Evolutionary conservation across 2,113 vertebrate species (phyloP).

Genomic region (Acrocephalus arundinaceus): DNA sequence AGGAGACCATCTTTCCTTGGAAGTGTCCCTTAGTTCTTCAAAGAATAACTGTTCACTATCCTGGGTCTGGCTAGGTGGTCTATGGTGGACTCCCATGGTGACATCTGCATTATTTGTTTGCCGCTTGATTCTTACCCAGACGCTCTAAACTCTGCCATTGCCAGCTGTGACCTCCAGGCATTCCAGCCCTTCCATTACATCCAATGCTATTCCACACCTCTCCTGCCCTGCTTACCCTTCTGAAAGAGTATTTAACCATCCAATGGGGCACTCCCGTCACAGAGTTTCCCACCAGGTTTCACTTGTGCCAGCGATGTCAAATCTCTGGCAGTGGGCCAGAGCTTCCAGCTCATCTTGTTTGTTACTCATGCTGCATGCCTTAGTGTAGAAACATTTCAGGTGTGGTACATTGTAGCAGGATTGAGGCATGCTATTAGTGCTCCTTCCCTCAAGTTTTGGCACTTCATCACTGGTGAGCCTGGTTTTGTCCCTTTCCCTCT

Average conservation of each 20-base stretch:
- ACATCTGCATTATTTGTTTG: not conserved
- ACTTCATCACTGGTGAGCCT: not conserved
- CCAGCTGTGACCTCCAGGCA: not conserved
- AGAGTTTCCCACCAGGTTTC: not conserved
- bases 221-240: not conserved
- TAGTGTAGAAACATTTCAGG: not conserved
- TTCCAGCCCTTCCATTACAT: not conserved
- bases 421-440: not conserved
- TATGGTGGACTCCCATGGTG: not conserved
- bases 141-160: not conserved
- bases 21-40: not conserved
- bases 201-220: not conserved
- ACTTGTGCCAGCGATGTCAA: not conserved
- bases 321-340: not conserved
- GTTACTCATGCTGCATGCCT: not conserved
- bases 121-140: not conserved
- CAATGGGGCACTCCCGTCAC: not conserved
- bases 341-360: not conserved
- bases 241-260: not conserved
- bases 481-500: not conserved
- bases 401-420: not conserved
- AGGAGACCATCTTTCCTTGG: not conserved
- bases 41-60: not conserved
- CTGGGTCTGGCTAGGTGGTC: not conserved
- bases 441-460: not conserved